Evolutionary conservation across 2,797 vertebrate genomes (phyloP).

Genomic region (Chaetophractus vellerosus): DNA sequence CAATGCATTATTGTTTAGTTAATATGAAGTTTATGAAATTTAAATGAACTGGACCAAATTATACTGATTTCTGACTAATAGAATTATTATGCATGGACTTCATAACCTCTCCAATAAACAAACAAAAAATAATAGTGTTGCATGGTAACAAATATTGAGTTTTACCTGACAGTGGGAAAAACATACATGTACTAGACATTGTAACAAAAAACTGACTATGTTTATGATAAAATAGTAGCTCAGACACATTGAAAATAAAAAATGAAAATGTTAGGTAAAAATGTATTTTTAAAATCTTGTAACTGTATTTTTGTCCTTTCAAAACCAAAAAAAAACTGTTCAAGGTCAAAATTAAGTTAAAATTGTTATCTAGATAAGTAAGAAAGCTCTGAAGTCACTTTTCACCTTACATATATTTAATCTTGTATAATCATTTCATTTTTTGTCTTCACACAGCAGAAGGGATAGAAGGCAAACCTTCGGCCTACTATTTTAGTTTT

Average conservation of each 20-base stretch:
- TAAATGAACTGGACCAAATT: neutral
- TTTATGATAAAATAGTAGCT: neutral
- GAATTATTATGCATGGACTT: neutral
- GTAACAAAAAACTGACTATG: neutral
- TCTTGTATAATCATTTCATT: neutral
- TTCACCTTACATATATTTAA: neutral
- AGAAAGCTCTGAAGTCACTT: neutral
- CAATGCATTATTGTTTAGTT: neutral
- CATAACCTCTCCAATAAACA: neutral
- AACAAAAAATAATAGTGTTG: neutral
- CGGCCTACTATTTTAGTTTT: neutral
- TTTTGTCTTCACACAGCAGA: neutral
- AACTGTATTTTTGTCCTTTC: neutral
- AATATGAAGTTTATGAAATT: neutral
- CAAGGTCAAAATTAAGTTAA: slow-evolving; percentile 28
- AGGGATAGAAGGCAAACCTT: neutral
- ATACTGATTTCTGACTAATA: neutral
- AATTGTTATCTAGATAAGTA: neutral
- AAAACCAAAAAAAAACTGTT: neutral
- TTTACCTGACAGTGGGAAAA: neutral
- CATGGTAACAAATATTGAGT: neutral
- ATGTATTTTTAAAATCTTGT: neutral
- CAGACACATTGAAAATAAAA: neutral
- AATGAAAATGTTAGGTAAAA: neutral
- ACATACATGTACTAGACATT: neutral